These are phyloP conservation scores for Astropecten irregularis DNA, from an alignment of 53 echinoderm and acorn worm species.

Conservation along the genomic window DNA sequence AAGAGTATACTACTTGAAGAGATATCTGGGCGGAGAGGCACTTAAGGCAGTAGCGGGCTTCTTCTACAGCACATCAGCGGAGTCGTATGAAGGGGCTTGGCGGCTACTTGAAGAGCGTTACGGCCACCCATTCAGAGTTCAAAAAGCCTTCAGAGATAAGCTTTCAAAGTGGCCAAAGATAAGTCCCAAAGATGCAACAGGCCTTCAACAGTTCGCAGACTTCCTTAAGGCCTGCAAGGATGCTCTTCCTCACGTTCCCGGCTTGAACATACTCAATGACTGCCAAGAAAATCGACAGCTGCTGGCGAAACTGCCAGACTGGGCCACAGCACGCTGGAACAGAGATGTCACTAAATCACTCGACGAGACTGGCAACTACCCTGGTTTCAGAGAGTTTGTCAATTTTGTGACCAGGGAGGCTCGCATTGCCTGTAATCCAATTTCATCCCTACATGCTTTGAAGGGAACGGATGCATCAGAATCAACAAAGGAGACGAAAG, in stretches of 20 bases:
- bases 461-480: too few species aligned
- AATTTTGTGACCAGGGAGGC: conserved; percentile 13
- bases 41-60: conserved; percentile 43
- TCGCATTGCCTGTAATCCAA: conserved; percentile 17
- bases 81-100: conserved; percentile 12
- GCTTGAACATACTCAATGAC: conserved; percentile 11
- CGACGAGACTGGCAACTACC: background rate
- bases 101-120: conserved; percentile 19
- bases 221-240: conserved; percentile 37
- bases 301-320: conserved; percentile 14
- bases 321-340: conserved; percentile 21
- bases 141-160: too few species aligned
- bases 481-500: too few species aligned
- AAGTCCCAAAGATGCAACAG: conserved; percentile 29
- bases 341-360: background rate
- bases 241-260: conserved; percentile 31
- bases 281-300: conserved; percentile 6
- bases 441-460: background rate
- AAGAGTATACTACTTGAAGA: background rate
- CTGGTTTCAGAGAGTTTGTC: conserved; percentile 13
- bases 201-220: conserved; percentile 46
- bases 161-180: conserved; percentile 55
- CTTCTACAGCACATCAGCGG: conserved; percentile 41
- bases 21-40: conserved; percentile 1
- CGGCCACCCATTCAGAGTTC: too few species aligned